Percentiles rank a stretch among this genome's conserved stretches.
These are phyloP conservation scores for Rhinolophus sinicus DNA, from an alignment of 2,113 vertebrate genomes.

Conservation along the genomic window DNA sequence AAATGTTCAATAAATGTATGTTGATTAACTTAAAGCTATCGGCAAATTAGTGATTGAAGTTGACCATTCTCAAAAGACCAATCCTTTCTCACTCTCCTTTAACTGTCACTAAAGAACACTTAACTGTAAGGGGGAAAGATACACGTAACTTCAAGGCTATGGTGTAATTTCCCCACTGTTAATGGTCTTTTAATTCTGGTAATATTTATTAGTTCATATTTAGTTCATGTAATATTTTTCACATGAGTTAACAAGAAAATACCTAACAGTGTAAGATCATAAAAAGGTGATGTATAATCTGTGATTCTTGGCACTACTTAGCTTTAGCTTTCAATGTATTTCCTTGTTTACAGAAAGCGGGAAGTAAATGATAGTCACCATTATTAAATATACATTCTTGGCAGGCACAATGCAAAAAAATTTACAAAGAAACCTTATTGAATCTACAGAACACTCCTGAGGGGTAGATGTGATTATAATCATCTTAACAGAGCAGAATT, in stretches of 20 bases:
- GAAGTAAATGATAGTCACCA: background rate
- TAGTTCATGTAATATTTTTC: background rate
- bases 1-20: background rate
- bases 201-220: background rate
- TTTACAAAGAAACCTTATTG: background rate
- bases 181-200: background rate
- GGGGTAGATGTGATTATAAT: background rate
- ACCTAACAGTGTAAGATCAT: background rate
- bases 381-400: conserved; percentile 12
- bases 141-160: background rate
- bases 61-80: background rate
- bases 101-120: background rate
- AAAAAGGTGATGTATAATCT: background rate
- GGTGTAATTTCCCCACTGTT: background rate
- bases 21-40: background rate
- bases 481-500: background rate
- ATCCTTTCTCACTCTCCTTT: background rate
- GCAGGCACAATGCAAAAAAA: background rate
- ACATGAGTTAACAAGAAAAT: background rate
- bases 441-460: background rate
- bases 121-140: background rate
- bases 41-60: background rate
- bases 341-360: background rate
- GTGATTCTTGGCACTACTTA: background rate
- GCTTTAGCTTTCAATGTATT: background rate